Conservation (phyloP, 2,113 vertebrate genomes). For the Trogon surrucura region DNA sequence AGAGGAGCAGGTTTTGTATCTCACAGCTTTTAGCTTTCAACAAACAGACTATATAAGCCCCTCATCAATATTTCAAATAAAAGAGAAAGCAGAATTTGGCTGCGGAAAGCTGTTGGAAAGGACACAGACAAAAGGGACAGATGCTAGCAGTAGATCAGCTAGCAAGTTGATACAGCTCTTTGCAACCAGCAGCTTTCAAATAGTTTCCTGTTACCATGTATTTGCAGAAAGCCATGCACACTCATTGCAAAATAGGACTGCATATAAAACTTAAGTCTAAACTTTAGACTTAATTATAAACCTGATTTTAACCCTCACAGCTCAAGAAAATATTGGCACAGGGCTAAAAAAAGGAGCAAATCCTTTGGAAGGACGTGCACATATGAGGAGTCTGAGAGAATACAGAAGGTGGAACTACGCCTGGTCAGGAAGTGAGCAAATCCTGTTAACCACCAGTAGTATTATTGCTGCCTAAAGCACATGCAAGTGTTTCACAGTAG, state of each 20-base stretch:
- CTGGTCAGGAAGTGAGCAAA: not conserved
- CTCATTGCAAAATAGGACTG: not conserved
- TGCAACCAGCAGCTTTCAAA: not conserved
- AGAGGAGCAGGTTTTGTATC: not conserved
- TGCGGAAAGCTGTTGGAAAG: not conserved
- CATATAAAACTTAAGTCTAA: not conserved
- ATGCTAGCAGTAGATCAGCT: not conserved
- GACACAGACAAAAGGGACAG: conserved; percentile 24
- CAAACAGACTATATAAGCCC: not conserved
- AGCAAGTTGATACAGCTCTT: not conserved
- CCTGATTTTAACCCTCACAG: not conserved
- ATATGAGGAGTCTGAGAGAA: accelerated
- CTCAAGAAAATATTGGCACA: not conserved
- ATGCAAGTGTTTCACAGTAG: not conserved
- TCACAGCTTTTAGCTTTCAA: not conserved
- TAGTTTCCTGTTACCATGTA: not conserved
- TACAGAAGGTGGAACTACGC: accelerated
- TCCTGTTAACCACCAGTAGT: not conserved
- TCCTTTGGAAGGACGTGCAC: not conserved
- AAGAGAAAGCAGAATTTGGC: not conserved
- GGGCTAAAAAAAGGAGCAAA: not conserved
- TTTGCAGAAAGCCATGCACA: not conserved
- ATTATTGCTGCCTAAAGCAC: not conserved
- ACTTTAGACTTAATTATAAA: not conserved
- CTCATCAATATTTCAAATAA: not conserved